A percentile compares a stretch with the other conserved stretches of the same genome.
These are phyloP conservation scores for Agelas oroides DNA, from an alignment of 37 sponge, comb jelly and placozoan species.

Conservation along the genomic window DNA sequence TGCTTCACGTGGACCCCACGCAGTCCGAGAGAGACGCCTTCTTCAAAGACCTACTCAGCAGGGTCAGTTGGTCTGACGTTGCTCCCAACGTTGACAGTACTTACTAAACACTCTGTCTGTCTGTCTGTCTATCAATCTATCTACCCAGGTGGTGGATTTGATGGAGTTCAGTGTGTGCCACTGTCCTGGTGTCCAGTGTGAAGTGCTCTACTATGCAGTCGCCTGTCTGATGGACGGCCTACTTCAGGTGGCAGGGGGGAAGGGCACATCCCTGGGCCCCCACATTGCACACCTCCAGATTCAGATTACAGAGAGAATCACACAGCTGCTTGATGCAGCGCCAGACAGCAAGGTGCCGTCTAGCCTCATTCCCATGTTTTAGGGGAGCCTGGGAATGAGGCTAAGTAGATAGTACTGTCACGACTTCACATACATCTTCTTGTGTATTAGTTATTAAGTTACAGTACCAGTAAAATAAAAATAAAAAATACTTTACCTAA, in stretches of 20 bases:
- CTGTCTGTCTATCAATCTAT: background rate
- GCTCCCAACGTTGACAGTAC: background rate
- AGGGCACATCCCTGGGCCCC: background rate
- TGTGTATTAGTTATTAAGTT: no score
- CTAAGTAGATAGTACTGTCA: no score
- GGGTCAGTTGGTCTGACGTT: slow-evolving; percentile 7
- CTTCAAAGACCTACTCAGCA: background rate
- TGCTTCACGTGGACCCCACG: background rate
- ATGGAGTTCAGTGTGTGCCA: background rate
- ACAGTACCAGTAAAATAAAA: no score
- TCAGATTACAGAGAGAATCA: slow-evolving; percentile 1
- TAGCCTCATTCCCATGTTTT: no score
- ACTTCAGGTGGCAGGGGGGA: background rate
- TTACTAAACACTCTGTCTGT: background rate
- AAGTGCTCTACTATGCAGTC: slow-evolving; percentile 8
- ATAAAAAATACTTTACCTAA: no score
- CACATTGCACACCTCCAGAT: slow-evolving; percentile 23
- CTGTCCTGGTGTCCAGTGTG: slow-evolving; percentile 38
- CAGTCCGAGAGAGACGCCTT: background rate
- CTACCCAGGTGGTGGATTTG: slow-evolving; percentile 39
- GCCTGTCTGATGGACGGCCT: slow-evolving; percentile 1
- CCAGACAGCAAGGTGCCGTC: slow-evolving; percentile 7
- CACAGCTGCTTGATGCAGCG: background rate
- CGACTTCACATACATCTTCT: background rate
- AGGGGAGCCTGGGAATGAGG: no score